phyloP scores from a whole-genome alignment of 2,888 invertebrate genomes.

The Chrysodeixis includens region DNA sequence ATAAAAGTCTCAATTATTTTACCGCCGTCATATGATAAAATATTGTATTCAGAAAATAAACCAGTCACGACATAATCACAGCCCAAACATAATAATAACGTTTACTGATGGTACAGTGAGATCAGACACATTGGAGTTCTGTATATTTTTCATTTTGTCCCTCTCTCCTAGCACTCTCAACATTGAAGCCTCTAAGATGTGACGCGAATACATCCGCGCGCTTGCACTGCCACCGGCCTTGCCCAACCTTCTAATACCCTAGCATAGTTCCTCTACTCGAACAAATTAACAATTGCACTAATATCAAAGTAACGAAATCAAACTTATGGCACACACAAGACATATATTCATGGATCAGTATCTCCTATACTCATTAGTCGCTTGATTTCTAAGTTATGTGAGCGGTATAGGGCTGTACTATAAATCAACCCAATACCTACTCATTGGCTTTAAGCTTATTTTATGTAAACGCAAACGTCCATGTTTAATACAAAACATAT shows the following conservation, averaged over 20 bases:
- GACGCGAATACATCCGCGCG: background rate
- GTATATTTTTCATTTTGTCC: slow-evolving; percentile 63
- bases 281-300: slow-evolving; percentile 14
- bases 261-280: slow-evolving; percentile 2
- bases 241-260: background rate
- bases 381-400: slow-evolving; percentile 19
- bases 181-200: background rate
- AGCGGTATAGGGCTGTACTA: slow-evolving; percentile 14
- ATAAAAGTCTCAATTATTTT: slow-evolving; percentile 30
- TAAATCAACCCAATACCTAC: background rate
- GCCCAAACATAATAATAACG: slow-evolving; percentile 74
- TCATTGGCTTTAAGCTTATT: background rate
- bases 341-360: slow-evolving; percentile 23
- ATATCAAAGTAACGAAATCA: slow-evolving; percentile 30
- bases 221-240: background rate
- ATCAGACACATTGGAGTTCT: slow-evolving; percentile 74
- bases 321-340: slow-evolving; percentile 54
- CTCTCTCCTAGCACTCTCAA: slow-evolving; percentile 28
- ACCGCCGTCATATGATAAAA: slow-evolving; percentile 40
- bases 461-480: slow-evolving; percentile 12
- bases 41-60: slow-evolving; percentile 56
- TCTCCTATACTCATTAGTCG: slow-evolving; percentile 14
- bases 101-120: slow-evolving; percentile 72
- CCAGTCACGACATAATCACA: slow-evolving; percentile 72
- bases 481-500: slow-evolving; percentile 15